Percentiles rank a stretch among this genome's conserved stretches.
These are phyloP conservation scores for Tangara arthus DNA, from an alignment of 2,797 vertebrate species.

Conservation along the genomic window DNA sequence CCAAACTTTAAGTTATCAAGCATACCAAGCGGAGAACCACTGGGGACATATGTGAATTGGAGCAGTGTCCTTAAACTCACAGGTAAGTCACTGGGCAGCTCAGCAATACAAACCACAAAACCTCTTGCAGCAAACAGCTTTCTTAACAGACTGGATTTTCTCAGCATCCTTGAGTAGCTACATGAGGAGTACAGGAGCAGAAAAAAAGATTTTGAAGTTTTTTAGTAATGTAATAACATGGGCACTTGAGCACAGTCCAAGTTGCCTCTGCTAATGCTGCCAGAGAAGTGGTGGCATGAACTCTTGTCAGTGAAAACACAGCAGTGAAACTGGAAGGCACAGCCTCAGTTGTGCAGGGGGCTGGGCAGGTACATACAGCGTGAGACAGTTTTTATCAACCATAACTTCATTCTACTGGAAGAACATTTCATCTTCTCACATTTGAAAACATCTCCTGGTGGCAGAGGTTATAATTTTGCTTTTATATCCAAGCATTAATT, in stretches of 20 bases:
- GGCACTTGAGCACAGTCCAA: background rate
- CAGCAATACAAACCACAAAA: background rate
- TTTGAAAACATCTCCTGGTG: constrained; percentile 9
- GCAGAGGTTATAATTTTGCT: background rate
- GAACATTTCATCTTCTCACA: background rate
- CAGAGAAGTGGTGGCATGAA: background rate
- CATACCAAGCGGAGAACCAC: background rate
- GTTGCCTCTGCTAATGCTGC: background rate
- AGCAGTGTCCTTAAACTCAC: background rate
- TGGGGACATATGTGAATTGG: accelerated
- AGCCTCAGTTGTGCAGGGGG: background rate
- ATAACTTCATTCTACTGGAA: background rate
- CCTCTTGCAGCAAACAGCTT: background rate
- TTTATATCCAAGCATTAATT: background rate
- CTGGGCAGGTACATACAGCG: background rate
- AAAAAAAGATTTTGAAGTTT: background rate
- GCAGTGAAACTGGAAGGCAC: background rate
- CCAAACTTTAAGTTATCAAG: background rate
- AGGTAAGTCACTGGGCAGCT: background rate
- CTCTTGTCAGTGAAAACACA: background rate
- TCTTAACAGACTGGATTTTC: background rate
- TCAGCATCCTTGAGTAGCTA: background rate
- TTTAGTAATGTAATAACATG: background rate
- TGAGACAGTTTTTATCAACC: background rate
- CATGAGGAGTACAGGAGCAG: background rate